Evolutionary conservation across 2,113 vertebrate species (phyloP).

Genomic region (Cervus canadensis): DNA sequence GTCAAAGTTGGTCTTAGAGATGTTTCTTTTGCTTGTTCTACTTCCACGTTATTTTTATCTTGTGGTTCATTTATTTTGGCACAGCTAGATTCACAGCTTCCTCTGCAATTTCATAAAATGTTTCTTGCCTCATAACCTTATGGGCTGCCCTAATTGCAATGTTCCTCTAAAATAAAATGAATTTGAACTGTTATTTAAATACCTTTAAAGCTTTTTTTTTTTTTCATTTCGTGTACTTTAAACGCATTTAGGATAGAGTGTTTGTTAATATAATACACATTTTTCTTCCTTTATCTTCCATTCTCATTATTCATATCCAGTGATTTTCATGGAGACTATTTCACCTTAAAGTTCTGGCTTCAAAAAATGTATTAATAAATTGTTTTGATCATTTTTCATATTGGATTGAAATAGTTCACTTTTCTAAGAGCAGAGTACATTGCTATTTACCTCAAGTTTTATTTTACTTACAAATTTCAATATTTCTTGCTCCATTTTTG

Average conservation of each 20-base stretch:
- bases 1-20: constrained; percentile 27
- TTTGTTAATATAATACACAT: background rate
- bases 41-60: constrained; percentile 64
- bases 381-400: background rate
- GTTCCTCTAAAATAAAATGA: constrained; percentile 27
- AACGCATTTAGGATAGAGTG: background rate
- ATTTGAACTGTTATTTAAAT: background rate
- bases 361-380: background rate
- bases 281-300: background rate
- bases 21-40: constrained; percentile 48
- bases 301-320: background rate
- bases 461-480: background rate
- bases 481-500: background rate
- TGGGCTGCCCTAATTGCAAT: constrained; percentile 40
- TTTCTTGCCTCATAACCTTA: constrained; percentile 44
- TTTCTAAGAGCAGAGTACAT: background rate
- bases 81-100: constrained; percentile 53
- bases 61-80: constrained; percentile 60
- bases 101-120: constrained; percentile 43
- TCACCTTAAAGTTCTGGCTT: background rate
- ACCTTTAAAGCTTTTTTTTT: background rate
- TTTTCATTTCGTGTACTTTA: background rate
- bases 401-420: background rate
- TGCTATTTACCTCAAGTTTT: background rate
- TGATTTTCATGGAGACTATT: background rate